These are phyloP conservation scores for Pungitius pungitius DNA, from an alignment of 2,113 vertebrate species.

Conservation along the genomic window DNA sequence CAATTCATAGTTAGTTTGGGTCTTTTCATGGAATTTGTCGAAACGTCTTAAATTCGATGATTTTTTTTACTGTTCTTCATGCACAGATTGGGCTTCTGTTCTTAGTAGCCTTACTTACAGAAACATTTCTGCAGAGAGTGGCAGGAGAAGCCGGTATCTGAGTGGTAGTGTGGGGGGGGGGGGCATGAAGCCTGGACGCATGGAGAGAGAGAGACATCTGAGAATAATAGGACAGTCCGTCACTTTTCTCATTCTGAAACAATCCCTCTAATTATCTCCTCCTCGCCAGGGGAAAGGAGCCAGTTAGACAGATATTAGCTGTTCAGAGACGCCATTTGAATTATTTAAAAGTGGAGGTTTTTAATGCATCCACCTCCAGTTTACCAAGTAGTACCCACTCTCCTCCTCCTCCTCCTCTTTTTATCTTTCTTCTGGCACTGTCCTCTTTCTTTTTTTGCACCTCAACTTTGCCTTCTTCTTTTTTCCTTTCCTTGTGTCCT, in stretches of 20 bases:
- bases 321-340: slow-evolving; percentile 47
- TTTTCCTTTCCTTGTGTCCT: slow-evolving; percentile 16
- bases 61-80: slow-evolving; percentile 23
- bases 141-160: slow-evolving; percentile 30
- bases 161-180: neutral
- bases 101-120: slow-evolving; percentile 59
- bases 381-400: slow-evolving; percentile 28
- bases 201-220: slow-evolving; percentile 24
- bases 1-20: neutral
- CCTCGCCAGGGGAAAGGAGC: slow-evolving; percentile 29
- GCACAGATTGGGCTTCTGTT: slow-evolving; percentile 45
- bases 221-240: slow-evolving; percentile 30
- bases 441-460: neutral
- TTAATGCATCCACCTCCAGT: slow-evolving; percentile 51
- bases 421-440: neutral
- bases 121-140: slow-evolving; percentile 44
- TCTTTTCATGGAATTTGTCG: neutral
- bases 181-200: slow-evolving; percentile 10
- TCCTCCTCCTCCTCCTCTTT: slow-evolving; percentile 8
- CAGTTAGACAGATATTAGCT: slow-evolving; percentile 42
- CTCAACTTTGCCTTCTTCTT: neutral
- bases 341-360: slow-evolving; percentile 48
- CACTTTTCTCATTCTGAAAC: slow-evolving; percentile 43
- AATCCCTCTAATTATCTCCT: slow-evolving; percentile 47
- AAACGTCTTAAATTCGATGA: slow-evolving; percentile 2